Conservation (phyloP, 2,113 vertebrate species). For the Nothobranchius kuhntae region DNA sequence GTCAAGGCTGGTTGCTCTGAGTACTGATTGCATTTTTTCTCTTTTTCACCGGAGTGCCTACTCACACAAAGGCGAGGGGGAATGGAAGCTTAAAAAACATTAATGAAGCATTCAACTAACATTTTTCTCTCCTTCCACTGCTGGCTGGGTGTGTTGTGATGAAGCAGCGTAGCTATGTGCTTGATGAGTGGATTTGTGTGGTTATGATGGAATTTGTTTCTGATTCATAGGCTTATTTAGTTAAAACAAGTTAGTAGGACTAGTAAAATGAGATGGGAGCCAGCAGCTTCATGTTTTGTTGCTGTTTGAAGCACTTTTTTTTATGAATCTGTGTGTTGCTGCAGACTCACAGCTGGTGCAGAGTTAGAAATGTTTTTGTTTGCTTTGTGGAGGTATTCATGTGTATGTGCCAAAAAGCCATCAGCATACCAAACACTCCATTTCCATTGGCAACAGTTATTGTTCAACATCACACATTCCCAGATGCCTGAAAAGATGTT, state of each 20-base stretch:
- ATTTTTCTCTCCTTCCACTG: slow-evolving; percentile 43
- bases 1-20: slow-evolving; percentile 71
- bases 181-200: slow-evolving; percentile 63
- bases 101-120: slow-evolving; percentile 68
- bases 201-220: slow-evolving; percentile 54
- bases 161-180: slow-evolving; percentile 70
- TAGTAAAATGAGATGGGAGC: slow-evolving; percentile 6
- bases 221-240: slow-evolving; percentile 43
- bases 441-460: too few relatives aligned
- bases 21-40: slow-evolving; percentile 69
- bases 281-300: background rate
- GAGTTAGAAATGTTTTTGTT: too few relatives aligned
- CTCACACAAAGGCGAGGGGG: slow-evolving; percentile 62
- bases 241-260: slow-evolving; percentile 38
- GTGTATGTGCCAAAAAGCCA: too few relatives aligned
- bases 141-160: slow-evolving; percentile 82
- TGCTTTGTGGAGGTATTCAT: too few relatives aligned
- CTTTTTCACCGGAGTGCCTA: slow-evolving; percentile 63
- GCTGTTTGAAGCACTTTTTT: background rate
- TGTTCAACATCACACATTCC: too few relatives aligned
- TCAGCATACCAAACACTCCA: too few relatives aligned
- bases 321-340: too few relatives aligned
- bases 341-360: too few relatives aligned
- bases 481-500: too few relatives aligned
- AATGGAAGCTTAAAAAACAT: slow-evolving; percentile 69